Percentiles rank a stretch among this genome's conserved stretches.
phyloP scores from a whole-genome alignment of 2,113 vertebrate genomes.

The Nibea albiflora region DNA sequence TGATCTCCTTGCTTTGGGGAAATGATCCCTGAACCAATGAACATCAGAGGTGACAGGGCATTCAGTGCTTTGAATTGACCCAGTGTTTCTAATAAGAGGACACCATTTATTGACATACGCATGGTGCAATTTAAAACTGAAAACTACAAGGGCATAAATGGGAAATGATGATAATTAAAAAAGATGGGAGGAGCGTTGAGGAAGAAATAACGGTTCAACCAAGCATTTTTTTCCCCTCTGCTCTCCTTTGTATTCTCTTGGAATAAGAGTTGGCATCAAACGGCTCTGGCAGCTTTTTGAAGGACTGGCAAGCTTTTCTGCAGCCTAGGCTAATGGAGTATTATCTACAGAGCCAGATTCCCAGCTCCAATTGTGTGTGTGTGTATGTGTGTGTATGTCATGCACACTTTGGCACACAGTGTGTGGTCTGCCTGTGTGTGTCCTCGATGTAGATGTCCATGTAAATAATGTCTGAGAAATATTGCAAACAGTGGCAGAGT shows the following conservation, averaged over 20 bases:
- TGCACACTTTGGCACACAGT: constrained; percentile 73
- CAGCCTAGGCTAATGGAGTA: constrained; percentile 84
- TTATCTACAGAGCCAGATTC: constrained; percentile 83
- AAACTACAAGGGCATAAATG: constrained; percentile 54
- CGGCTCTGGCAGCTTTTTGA: constrained; percentile 82
- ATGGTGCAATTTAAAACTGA: constrained; percentile 40
- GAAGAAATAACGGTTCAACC: constrained; percentile 47
- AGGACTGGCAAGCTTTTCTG: constrained; percentile 79
- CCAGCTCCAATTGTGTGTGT: constrained; percentile 75
- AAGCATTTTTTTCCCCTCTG: constrained; percentile 52
- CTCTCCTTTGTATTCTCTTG: constrained; percentile 75
- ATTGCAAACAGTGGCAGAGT: constrained; percentile 8
- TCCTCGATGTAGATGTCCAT: constrained; percentile 69
- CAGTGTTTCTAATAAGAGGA: constrained; percentile 53
- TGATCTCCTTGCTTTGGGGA: constrained; percentile 46
- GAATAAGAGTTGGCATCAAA: constrained; percentile 80
- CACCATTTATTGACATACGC: constrained; percentile 42
- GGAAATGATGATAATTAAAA: constrained; percentile 67
- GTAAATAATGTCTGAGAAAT: constrained; percentile 66
- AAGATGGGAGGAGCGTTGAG: constrained; percentile 54
- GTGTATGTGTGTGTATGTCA: constrained; percentile 56
- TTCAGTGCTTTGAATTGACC: constrained; percentile 53
- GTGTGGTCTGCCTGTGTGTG: constrained; percentile 81
- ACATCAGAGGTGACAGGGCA: constrained; percentile 51
- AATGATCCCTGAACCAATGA: constrained; percentile 48